These are phyloP conservation scores for Opisthocomus hoazin DNA, from an alignment of 2,113 vertebrate species.

Conservation along the genomic window DNA sequence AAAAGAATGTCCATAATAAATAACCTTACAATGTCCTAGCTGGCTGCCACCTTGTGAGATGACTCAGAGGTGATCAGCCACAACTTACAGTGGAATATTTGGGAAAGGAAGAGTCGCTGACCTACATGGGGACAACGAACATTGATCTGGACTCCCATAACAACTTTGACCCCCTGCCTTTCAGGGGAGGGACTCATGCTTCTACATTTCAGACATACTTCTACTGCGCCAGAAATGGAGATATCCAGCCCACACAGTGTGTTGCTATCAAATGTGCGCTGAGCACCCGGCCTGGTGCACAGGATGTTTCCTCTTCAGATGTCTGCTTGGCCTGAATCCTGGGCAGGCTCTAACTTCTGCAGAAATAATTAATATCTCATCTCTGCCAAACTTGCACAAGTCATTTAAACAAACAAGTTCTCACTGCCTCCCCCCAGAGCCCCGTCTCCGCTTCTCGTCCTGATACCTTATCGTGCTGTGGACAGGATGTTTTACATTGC, in stretches of 20 bases:
- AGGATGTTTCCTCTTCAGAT: constrained; percentile 49
- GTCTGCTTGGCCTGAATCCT: constrained; percentile 12
- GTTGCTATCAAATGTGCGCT: neutral
- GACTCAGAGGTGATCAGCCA: neutral
- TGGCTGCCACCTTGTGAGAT: neutral
- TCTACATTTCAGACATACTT: neutral
- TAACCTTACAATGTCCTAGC: neutral
- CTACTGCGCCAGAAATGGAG: neutral
- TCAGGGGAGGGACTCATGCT: neutral
- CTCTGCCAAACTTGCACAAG: constrained; percentile 36
- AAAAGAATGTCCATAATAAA: neutral
- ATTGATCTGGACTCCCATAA: neutral
- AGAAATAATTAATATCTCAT: constrained; percentile 35
- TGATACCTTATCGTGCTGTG: constrained; percentile 5
- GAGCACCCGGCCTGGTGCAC: neutral
- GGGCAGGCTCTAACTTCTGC: constrained; percentile 31
- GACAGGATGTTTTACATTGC: constrained; percentile 47
- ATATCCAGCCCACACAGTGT: constrained; percentile 28
- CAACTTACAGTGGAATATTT: neutral
- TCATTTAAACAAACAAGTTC: constrained; percentile 35
- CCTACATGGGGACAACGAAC: neutral
- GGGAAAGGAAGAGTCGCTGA: neutral
- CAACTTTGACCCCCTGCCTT: neutral
- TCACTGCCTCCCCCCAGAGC: neutral
- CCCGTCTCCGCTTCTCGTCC: neutral